Conservation (phyloP, 1,140 invertebrate species). For the Dendroctonus ponderosae region DNA sequence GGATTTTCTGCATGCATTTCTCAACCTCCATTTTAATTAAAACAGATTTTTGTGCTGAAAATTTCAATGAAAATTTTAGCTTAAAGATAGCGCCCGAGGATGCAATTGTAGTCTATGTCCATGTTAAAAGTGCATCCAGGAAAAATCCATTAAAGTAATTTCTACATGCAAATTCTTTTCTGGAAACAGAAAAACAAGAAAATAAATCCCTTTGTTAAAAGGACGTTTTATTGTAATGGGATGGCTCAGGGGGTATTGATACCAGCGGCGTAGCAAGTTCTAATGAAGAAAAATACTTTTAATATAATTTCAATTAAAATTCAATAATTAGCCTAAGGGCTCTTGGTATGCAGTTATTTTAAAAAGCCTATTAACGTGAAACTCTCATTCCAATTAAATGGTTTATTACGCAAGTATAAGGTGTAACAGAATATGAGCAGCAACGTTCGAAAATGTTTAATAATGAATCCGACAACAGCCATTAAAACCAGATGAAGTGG, state of each 20-base stretch:
- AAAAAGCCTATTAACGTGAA: too few relatives aligned
- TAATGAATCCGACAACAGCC: too few relatives aligned
- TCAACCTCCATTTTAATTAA: constrained; percentile 26
- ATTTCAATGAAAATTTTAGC: constrained; percentile 20
- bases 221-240: constrained; percentile 13
- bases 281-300: too few relatives aligned
- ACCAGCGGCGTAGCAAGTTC: too few relatives aligned
- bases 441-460: too few relatives aligned
- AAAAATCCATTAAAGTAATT: constrained; percentile 34
- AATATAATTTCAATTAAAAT: too few relatives aligned
- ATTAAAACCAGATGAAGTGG: constrained; percentile 7
- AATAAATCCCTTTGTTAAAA: constrained; percentile 17
- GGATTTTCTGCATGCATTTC: constrained; percentile 9
- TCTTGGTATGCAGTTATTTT: too few relatives aligned
- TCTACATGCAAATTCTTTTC: constrained; percentile 20
- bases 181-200: constrained; percentile 15
- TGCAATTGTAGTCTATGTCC: constrained; percentile 30
- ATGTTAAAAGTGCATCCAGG: constrained; percentile 30
- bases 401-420: too few relatives aligned
- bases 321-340: too few relatives aligned
- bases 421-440: too few relatives aligned
- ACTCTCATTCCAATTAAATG: too few relatives aligned
- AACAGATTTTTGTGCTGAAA: constrained; percentile 21
- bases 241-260: background rate
- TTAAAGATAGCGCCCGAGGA: constrained; percentile 16